A percentile compares a stretch with the other conserved stretches of the same genome.
These are phyloP conservation scores for Anomalospiza imberbis DNA, from an alignment of 2,797 vertebrate genomes.

Conservation along the genomic window DNA sequence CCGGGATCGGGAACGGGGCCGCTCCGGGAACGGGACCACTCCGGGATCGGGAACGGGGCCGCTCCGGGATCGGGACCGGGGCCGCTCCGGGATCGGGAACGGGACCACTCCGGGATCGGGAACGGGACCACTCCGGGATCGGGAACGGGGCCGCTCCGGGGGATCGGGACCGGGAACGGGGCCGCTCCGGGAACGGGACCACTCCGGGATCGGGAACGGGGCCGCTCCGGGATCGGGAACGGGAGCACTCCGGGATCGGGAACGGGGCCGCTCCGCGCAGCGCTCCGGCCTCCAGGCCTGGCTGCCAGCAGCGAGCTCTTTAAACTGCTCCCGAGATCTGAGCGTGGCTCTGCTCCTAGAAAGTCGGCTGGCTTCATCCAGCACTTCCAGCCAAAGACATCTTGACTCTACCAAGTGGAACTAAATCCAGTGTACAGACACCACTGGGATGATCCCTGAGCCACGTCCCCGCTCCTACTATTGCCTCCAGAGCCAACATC, in stretches of 20 bases:
- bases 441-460: neutral
- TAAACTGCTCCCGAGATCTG: neutral
- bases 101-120: neutral
- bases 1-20: too few relatives aligned
- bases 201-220: too few relatives aligned
- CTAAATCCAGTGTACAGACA: conserved; percentile 19
- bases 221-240: too few relatives aligned
- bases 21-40: too few relatives aligned
- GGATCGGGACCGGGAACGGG: too few relatives aligned
- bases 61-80: neutral
- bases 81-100: too few relatives aligned
- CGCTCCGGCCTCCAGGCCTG: neutral
- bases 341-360: conserved; percentile 39
- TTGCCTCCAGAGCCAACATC: neutral
- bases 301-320: neutral
- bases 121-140: neutral
- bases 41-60: neutral
- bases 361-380: neutral
- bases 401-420: neutral
- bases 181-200: too few relatives aligned
- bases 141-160: neutral
- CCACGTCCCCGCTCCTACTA: neutral
- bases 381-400: neutral
- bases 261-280: neutral
- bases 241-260: neutral